phyloP scores from a whole-genome alignment of 1,140 invertebrate genomes.

The Drosophila varians region DNA sequence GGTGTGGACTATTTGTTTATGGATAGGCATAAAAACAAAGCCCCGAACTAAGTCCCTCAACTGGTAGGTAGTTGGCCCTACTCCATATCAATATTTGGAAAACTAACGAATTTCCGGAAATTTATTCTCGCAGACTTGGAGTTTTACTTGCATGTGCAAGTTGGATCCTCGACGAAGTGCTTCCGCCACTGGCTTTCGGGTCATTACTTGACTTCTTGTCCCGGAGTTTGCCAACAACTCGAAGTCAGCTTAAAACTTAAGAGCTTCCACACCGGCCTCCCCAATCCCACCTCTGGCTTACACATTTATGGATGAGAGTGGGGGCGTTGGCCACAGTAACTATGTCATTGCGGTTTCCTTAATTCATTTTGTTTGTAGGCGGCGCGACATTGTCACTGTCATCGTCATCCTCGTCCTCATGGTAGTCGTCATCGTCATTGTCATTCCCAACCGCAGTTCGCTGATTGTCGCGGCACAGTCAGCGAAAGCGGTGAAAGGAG shows the following conservation, averaged over 20 bases:
- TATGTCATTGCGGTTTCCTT: conserved; percentile 80
- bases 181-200: conserved; percentile 46
- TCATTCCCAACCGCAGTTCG: conserved; percentile 54
- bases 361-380: conserved; percentile 80
- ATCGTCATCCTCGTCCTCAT: conserved; percentile 61
- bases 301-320: conserved; percentile 8
- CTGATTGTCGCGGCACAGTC: conserved; percentile 32
- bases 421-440: conserved; percentile 32
- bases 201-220: conserved; percentile 54
- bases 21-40: conserved; percentile 23
- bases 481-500: conserved; percentile 14
- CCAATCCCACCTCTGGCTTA: conserved; percentile 1
- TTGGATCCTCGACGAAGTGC: conserved; percentile 21
- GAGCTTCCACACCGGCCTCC: conserved; percentile 4
- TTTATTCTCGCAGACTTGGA: conserved; percentile 35
- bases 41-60: background rate
- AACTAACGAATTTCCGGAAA: conserved; percentile 30
- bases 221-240: conserved; percentile 50
- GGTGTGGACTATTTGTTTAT: conserved; percentile 30
- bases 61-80: background rate
- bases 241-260: conserved; percentile 54
- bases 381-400: conserved; percentile 58
- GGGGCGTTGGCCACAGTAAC: conserved; percentile 65
- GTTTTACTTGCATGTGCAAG: conserved; percentile 33
- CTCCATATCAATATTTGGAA: conserved; percentile 16